These are phyloP conservation scores for Brachionus sp. DNA, from an alignment of 1,140 invertebrate species.

Conservation along the genomic window DNA sequence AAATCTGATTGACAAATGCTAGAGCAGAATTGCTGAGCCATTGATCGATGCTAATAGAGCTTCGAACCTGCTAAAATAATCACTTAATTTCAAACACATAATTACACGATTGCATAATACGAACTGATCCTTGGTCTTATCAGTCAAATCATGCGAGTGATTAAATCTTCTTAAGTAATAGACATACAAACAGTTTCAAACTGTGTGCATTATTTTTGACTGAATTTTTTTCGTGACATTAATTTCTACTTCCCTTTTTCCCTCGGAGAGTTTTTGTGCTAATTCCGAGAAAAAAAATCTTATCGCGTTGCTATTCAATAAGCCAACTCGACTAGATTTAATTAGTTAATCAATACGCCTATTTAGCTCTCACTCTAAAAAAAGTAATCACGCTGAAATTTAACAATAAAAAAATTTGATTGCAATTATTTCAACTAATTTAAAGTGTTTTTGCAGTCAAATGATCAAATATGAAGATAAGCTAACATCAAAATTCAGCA, in stretches of 20 bases:
- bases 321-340: slow-evolving; percentile 11
- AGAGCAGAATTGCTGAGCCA: not conserved
- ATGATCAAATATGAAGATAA: not conserved
- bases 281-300: not conserved
- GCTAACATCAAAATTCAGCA: not conserved
- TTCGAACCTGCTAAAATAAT: slow-evolving; percentile 37
- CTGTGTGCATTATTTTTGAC: slow-evolving; percentile 33
- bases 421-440: slow-evolving; percentile 26
- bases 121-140: slow-evolving; percentile 19
- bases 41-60: not conserved
- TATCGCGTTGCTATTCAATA: slow-evolving; percentile 31
- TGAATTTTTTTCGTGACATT: slow-evolving; percentile 3
- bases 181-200: not conserved
- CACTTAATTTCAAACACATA: slow-evolving; percentile 38
- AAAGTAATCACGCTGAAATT: slow-evolving; percentile 23
- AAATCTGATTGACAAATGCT: slow-evolving; percentile 23
- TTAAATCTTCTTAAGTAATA: slow-evolving; percentile 19
- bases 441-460: not conserved
- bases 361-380: not conserved
- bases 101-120: slow-evolving; percentile 18
- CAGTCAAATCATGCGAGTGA: slow-evolving; percentile 2
- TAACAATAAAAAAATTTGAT: not conserved
- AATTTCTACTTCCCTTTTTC: slow-evolving; percentile 24
- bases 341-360: slow-evolving; percentile 11
- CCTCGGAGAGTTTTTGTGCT: not conserved